Evolutionary conservation across 2,113 vertebrate genomes (phyloP).

Genomic region (Oreamnos americanus): DNA sequence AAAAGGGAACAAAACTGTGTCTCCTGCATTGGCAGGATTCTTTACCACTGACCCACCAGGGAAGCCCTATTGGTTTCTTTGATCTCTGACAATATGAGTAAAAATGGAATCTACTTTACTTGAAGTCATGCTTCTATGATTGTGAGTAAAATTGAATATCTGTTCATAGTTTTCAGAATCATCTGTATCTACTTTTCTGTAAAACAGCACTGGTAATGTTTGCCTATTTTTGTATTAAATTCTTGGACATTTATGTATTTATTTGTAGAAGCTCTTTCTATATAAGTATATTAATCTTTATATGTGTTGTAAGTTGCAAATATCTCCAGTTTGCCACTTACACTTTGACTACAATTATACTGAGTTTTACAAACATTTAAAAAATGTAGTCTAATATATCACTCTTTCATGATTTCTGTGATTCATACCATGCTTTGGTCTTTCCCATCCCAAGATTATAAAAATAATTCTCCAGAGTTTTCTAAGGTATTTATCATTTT

Average conservation of each 20-base stretch:
- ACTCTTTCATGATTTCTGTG: background rate
- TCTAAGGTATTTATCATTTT: slow-evolving; percentile 2
- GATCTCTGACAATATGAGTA: background rate
- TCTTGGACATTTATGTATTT: background rate
- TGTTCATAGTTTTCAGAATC: background rate
- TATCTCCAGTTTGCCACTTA: background rate
- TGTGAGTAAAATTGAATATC: background rate
- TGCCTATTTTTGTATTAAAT: background rate
- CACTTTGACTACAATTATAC: background rate
- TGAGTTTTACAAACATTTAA: background rate
- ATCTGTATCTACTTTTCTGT: background rate
- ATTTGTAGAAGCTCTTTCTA: background rate
- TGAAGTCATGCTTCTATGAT: background rate
- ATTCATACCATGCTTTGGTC: background rate
- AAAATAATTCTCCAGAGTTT: background rate
- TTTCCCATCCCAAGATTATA: background rate
- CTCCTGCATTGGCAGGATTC: background rate
- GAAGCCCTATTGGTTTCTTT: background rate
- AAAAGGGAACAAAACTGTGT: background rate
- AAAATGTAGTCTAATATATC: background rate
- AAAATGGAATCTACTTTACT: background rate
- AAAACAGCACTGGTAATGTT: background rate
- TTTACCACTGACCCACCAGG: background rate
- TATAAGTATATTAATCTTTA: background rate
- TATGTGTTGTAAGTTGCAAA: background rate